Evolutionary conservation across 2,113 vertebrate genomes (phyloP).

Genomic region (Archocentrus centrarchus): DNA sequence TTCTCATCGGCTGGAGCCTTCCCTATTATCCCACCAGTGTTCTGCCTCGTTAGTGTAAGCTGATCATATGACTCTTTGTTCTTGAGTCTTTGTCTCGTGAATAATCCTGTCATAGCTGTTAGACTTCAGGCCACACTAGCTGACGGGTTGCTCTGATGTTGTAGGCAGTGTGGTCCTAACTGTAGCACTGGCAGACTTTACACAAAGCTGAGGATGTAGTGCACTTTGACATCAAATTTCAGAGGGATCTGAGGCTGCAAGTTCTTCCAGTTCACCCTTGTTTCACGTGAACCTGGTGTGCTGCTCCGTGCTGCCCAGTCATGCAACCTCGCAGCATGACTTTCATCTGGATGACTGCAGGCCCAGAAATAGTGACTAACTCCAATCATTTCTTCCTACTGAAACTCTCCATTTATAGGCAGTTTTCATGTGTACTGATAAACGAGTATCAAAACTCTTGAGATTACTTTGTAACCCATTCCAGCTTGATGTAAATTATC

Average conservation of each 20-base stretch:
- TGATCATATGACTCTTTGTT: conserved; percentile 57
- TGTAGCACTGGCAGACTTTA: neutral
- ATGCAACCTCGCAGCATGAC: neutral
- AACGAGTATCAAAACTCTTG: neutral
- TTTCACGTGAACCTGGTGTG: neutral
- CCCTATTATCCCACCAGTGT: neutral
- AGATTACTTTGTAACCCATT: neutral
- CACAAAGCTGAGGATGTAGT: neutral
- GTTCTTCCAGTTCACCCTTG: neutral
- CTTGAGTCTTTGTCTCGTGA: conserved; percentile 11
- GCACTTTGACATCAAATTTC: neutral
- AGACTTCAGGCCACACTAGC: neutral
- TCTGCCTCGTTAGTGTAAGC: conserved; percentile 29
- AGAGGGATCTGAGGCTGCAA: neutral
- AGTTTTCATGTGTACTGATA: neutral
- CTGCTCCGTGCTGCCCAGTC: neutral
- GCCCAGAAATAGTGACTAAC: neutral
- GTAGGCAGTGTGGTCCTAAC: neutral
- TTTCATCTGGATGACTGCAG: neutral
- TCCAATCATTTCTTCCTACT: neutral
- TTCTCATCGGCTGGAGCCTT: conserved; percentile 10
- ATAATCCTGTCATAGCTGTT: conserved; percentile 20
- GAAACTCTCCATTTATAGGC: neutral
- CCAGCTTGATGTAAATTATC: neutral
- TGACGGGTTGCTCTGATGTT: neutral